Evolutionary conservation across 2,113 vertebrate species (phyloP), one percentile per base, ranked within the genome.

Genomic region (Pao palembangensis): DNA sequence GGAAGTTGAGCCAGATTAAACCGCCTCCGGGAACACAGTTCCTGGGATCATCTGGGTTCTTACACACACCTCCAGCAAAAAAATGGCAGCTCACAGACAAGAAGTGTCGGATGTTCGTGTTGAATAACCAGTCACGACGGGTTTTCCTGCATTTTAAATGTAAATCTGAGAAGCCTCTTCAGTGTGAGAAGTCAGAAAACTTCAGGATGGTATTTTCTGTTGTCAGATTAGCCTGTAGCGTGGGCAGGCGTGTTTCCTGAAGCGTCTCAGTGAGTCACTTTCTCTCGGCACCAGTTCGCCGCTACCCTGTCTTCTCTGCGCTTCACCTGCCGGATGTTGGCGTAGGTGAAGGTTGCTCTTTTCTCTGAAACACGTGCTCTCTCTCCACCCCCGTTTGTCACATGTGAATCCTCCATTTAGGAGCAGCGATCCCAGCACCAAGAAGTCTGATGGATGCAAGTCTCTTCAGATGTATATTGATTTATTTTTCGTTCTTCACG

Each of bases 391-490:
- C 34, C 34, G 34, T 38, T 4, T 38, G 34, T 46, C 44, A 67
- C 54, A 64, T 51, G 34, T 11, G 20, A 38, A 58, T 21, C 16
- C 31, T 48, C 48, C 2, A 19, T 49, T 28, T 47, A 52, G 20
- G 21, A 31, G 54, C 34, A 57, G 14, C 51, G 12, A 43, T 18
- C 16, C 31, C 44, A 19, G 4, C 34, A 6, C 58, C 34, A 25
- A 18, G 8, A 67, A 34, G 38, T 21, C 19, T 15, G 44, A 49
- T 31, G 21, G 68, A 72, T 64, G 43, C 10, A 28, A 64, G 48
- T 47, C 15, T 64, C 58, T 61, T 44, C 34, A 55, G 76, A 73
- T 41, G 56, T 25, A 55, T 31, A 70, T 59, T 17, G 49, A 23
- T 73, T 69, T 64, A 13, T 57, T 61, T 31, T 28, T 28, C 21